These are phyloP conservation scores for Drosophila recens DNA, from an alignment of 2,888 invertebrate genomes.

Conservation along the genomic window DNA sequence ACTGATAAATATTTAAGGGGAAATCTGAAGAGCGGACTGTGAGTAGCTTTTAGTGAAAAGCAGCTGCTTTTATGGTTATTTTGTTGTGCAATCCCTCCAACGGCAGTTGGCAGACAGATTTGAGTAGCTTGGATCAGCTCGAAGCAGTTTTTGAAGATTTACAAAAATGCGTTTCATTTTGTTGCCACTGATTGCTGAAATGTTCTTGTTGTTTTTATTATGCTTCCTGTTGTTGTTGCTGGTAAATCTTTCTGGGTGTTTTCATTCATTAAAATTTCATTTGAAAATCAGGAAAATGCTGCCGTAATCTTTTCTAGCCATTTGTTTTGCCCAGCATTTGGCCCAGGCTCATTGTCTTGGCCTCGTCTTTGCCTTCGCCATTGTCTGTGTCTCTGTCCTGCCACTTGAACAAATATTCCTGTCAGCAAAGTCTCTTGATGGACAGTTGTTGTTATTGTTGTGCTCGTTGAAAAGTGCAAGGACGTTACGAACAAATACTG, in stretches of 20 bases:
- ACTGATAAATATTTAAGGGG: slow-evolving; percentile 70
- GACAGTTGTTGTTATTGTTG: slow-evolving; percentile 23
- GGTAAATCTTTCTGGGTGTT: slow-evolving; percentile 42
- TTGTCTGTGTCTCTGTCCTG: slow-evolving; percentile 6
- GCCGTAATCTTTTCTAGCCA: slow-evolving; percentile 66
- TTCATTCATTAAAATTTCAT: slow-evolving; percentile 78
- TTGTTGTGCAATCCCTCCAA: slow-evolving; percentile 31
- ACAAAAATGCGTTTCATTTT: slow-evolving; percentile 43
- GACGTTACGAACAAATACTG: slow-evolving; percentile 3
- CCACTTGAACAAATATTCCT: slow-evolving; percentile 33
- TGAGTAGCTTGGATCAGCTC: slow-evolving; percentile 38
- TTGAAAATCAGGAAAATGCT: slow-evolving; percentile 79
- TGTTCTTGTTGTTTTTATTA: slow-evolving; percentile 13
- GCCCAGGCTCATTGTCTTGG: slow-evolving; percentile 37
- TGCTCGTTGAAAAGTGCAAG: slow-evolving; percentile 18
- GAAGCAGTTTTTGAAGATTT: slow-evolving; percentile 42
- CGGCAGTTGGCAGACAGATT: slow-evolving; percentile 35
- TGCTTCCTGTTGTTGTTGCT: neutral
- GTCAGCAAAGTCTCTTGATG: slow-evolving; percentile 29
- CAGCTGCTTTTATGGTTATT: slow-evolving; percentile 58
- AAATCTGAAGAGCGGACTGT: slow-evolving; percentile 41
- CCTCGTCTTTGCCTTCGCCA: neutral
- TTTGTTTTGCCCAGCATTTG: slow-evolving; percentile 49
- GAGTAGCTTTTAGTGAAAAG: slow-evolving; percentile 37
- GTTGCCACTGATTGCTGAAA: slow-evolving; percentile 34